Base-by-base conservation (phyloP, 2,797 vertebrate genomes). In the Pangasius macronema region DNA sequence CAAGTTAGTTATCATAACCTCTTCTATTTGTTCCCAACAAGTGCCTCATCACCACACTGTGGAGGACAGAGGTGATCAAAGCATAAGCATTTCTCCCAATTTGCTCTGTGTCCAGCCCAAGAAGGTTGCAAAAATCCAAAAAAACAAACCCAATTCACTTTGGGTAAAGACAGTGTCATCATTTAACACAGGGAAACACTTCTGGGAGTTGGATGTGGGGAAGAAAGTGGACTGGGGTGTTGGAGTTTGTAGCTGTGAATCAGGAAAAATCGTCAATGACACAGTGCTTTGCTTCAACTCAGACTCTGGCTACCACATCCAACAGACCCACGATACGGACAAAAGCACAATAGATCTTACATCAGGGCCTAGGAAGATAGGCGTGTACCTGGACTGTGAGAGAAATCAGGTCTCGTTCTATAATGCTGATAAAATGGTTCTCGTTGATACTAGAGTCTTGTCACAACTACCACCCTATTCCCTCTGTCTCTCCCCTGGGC, bases 171-270 rank as follows among this genome's bases (percentile, higher is more conserved):
- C 67, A 14, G 67, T 42, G 53, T 53, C 76, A 2, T 36, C 76
- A n/a, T 85, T 55, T 83, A 63, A 39, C 16, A 73, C 55, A 49
- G 90, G 90, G 7, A 89, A 92, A 80, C 91, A 93, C 85, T 94
- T 93, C 89, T 93, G 93, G 93, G 94, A 95, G 87, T 55, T 91
- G 81, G 92, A 94, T 9, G 91, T 94, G 9, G 88, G 92, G 3
- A n/a, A 42, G 16, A 91, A 92, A 27, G 27, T 51, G 2, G 90
- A 89, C 63, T 94, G 93, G 94, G 89, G 88, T 24, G 22, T 94
- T 0, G 93, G 93, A 18, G 9, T 88, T 63, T 88, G 87, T 39
- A 53, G 83, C 76, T 81, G 53, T 51, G 76, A 72, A 68, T 63
- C n/a, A 46, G 65, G 39, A 0, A 61, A 79, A 22, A 5, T 42